Percentiles rank a stretch among this genome's conserved stretches.
Conservation (phyloP, 2,113 vertebrate species). For the Tyto alba region DNA sequence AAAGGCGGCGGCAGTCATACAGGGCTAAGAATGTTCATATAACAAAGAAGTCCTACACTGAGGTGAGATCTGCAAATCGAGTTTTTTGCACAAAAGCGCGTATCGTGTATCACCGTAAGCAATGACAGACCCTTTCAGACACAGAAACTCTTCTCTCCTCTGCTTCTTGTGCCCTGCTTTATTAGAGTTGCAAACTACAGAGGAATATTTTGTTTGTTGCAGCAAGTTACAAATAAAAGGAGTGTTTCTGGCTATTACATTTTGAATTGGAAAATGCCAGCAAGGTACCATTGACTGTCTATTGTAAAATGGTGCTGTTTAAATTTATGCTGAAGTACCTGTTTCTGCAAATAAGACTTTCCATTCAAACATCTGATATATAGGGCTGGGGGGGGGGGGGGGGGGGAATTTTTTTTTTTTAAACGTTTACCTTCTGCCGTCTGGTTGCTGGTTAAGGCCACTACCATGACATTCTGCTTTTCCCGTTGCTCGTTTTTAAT, state of each 20-base stretch:
- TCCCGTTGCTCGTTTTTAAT: neutral
- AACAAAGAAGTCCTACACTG: slow-evolving; percentile 97
- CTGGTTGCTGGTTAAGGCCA: neutral
- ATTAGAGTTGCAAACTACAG: neutral
- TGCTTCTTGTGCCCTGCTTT: neutral
- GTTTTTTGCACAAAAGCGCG: neutral
- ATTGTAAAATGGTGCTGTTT: neutral
- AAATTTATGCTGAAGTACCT: neutral
- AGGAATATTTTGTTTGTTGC: neutral
- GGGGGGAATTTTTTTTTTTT: no score
- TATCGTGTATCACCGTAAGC: neutral
- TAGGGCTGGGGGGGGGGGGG: neutral
- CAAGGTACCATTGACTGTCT: neutral
- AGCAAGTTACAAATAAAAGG: neutral
- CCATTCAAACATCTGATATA: neutral
- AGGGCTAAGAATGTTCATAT: slow-evolving; percentile 98
- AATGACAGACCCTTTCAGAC: neutral
- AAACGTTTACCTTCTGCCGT: neutral
- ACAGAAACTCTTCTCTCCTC: neutral
- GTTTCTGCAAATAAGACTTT: neutral
- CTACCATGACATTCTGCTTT: neutral
- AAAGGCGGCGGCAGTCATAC: slow-evolving; percentile 93
- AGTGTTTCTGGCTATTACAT: neutral
- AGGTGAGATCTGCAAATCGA: slow-evolving; percentile 73
- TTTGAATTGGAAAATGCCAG: neutral